Conservation (phyloP, 2,797 vertebrate species). For the Microchirus variegatus region DNA sequence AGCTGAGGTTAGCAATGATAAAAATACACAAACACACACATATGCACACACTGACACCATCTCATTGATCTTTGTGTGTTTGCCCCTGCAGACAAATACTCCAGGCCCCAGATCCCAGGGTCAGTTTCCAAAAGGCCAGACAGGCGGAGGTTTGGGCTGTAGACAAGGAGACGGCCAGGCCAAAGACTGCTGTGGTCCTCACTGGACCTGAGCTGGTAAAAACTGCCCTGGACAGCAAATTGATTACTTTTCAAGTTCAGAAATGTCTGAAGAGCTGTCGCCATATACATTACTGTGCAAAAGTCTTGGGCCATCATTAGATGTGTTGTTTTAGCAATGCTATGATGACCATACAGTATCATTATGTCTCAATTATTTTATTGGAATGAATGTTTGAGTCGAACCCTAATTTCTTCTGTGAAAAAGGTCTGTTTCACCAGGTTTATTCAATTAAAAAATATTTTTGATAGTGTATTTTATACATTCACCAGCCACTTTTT, state of each 20-base stretch:
- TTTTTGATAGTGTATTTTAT: too few relatives aligned
- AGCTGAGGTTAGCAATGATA: conserved; percentile 83
- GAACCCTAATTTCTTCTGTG: too few relatives aligned
- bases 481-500: too few relatives aligned
- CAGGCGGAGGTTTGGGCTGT: conserved; percentile 75
- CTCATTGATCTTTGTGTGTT: conserved; percentile 62
- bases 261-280: not conserved
- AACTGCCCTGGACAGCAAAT: conserved; percentile 15
- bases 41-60: conserved; percentile 19
- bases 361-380: not conserved
- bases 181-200: conserved; percentile 77
- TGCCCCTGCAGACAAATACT: conserved; percentile 76
- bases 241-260: conserved; percentile 13
- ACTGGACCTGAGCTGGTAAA: conserved; percentile 84
- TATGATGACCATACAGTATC: not conserved
- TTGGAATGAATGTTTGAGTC: too few relatives aligned
- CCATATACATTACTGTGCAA: not conserved
- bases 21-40: conserved; percentile 35
- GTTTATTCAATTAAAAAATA: too few relatives aligned
- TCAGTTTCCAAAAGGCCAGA: conserved; percentile 62
- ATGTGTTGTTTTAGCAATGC: too few relatives aligned
- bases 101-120: conserved; percentile 70
- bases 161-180: conserved; percentile 45
- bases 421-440: too few relatives aligned
- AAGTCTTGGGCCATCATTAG: not conserved